Evolutionary conservation across 2,797 vertebrate species (phyloP).

Genomic region (Malacoctenus gilli): DNA sequence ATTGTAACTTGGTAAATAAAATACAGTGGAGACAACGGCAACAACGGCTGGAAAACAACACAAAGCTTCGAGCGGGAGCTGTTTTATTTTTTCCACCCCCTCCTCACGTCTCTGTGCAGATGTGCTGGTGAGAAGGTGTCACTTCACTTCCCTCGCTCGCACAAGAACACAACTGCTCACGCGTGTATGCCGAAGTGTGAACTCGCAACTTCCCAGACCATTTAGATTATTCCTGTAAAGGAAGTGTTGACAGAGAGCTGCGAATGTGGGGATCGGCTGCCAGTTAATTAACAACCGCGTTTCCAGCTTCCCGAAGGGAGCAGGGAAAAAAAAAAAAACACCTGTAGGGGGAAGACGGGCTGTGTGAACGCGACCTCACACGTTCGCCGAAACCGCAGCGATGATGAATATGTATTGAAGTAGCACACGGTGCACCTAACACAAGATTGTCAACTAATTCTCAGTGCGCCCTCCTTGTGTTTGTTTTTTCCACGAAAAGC

Average conservation of each 20-base stretch:
- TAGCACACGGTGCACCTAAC: conserved; percentile 20
- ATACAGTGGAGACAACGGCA: too few species aligned
- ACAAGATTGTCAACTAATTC: conserved; percentile 20
- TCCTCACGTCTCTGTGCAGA: conserved; percentile 13
- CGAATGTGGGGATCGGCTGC: conserved; percentile 48
- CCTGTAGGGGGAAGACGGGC: conserved; percentile 42
- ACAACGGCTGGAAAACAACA: neutral
- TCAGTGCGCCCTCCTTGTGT: conserved; percentile 6
- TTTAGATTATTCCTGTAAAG: conserved; percentile 70
- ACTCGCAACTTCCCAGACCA: conserved; percentile 65
- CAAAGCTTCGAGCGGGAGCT: neutral
- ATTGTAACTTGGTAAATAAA: too few species aligned
- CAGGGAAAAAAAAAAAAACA: conserved; percentile 44
- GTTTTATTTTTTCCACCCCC: neutral
- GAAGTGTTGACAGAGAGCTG: conserved; percentile 75
- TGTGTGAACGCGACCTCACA: conserved; percentile 54
- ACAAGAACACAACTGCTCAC: conserved; percentile 12
- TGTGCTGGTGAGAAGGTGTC: conserved; percentile 7
- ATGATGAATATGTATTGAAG: conserved; percentile 46
- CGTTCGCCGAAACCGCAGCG: conserved; percentile 26
- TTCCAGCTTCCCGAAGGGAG: conserved; percentile 49
- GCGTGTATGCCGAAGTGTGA: conserved; percentile 52
- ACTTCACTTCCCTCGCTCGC: conserved; percentile 14
- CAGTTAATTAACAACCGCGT: conserved; percentile 70
- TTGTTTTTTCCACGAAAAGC: conserved; percentile 7